Percentiles rank a stretch among this genome's conserved stretches.
These are phyloP conservation scores for Rousettus leschenaultii DNA, from an alignment of 2,113 vertebrate species.

Conservation along the genomic window DNA sequence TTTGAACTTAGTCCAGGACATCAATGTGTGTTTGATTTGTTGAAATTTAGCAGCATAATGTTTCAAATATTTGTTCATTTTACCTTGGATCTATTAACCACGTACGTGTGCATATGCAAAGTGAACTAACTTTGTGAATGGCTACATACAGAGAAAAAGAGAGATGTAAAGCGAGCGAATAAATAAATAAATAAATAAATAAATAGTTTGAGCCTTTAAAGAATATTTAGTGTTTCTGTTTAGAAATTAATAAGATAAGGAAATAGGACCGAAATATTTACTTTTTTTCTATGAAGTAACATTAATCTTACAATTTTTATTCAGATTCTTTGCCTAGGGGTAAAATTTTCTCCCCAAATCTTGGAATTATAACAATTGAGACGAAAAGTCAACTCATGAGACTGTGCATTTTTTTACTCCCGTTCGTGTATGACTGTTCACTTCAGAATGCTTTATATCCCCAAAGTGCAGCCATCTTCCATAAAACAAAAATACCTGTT, in stretches of 20 bases:
- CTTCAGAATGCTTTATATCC: background rate
- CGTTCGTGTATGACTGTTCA: background rate
- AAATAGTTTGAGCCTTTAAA: background rate
- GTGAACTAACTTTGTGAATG: background rate
- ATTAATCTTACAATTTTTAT: background rate
- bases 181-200: no score
- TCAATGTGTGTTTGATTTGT: background rate
- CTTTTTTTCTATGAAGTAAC: background rate
- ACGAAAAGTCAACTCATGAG: background rate
- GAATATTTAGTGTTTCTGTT: background rate
- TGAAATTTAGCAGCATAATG: background rate
- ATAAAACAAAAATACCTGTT: background rate
- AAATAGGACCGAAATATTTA: background rate
- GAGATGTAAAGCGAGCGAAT: background rate
- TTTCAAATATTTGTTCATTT: background rate
- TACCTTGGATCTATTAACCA: background rate
- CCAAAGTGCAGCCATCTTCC: background rate
- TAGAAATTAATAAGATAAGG: background rate
- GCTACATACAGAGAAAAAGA: slow-evolving; percentile 2
- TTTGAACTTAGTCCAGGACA: background rate
- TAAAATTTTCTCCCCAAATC: background rate
- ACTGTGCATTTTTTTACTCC: background rate
- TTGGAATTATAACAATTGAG: slow-evolving; percentile 25
- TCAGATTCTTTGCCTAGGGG: background rate
- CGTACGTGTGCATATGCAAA: background rate